phyloP scores from a whole-genome alignment of 2,888 invertebrate species.

The Chironomus tentans region DNA sequence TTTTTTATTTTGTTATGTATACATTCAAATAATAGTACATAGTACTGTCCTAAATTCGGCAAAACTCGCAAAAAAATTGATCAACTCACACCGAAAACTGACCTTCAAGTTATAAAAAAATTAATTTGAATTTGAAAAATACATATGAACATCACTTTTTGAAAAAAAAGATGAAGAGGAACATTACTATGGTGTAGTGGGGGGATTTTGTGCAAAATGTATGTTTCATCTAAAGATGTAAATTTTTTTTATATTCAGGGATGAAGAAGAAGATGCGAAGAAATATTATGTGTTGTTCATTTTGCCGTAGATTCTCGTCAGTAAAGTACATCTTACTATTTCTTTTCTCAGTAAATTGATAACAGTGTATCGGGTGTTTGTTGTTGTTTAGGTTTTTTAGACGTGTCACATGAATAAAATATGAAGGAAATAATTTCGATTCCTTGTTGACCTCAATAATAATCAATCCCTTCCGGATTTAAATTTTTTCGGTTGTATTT shows the following conservation, averaged over 20 bases:
- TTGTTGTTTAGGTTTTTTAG: not conserved
- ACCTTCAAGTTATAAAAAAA: slow-evolving; percentile 24
- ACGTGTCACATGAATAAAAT: not conserved
- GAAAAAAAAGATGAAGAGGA: not conserved
- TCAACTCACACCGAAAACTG: slow-evolving; percentile 18
- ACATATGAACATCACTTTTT: not conserved
- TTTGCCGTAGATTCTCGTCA: not conserved
- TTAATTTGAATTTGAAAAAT: slow-evolving; percentile 20
- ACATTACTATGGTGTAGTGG: not conserved
- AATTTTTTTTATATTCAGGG: not conserved
- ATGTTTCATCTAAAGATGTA: not conserved
- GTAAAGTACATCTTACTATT: not conserved
- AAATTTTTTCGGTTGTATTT: not conserved
- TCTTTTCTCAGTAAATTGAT: not conserved
- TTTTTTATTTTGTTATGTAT: not conserved
- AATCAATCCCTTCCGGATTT: too few species aligned
- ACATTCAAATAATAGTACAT: slow-evolving; percentile 17
- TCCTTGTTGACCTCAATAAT: too few species aligned
- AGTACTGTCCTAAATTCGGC: slow-evolving; percentile 24
- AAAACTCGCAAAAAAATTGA: slow-evolving; percentile 21
- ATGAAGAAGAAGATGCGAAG: not conserved
- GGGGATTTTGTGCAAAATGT: not conserved
- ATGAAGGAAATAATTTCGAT: not conserved
- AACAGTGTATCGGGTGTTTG: not conserved
- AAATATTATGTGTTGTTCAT: not conserved